These are phyloP conservation scores for Festucalex cinctus DNA, from an alignment of 2,113 vertebrate species.

Conservation along the genomic window DNA sequence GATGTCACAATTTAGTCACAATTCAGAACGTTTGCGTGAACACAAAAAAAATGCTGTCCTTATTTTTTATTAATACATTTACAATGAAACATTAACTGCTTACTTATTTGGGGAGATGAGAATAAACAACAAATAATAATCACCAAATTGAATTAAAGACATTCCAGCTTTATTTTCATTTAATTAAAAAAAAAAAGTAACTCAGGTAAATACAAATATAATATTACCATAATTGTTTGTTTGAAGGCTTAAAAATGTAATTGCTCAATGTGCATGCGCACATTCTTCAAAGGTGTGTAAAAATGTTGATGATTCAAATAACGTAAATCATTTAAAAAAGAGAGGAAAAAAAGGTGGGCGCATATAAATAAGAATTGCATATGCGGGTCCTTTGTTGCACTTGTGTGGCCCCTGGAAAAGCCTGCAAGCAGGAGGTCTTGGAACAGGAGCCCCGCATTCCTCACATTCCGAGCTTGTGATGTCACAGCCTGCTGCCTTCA, in stretches of 20 bases:
- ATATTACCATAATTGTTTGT: not conserved
- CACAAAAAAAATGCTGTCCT: not conserved
- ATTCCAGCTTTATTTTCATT: not conserved
- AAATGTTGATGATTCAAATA: constrained; percentile 48
- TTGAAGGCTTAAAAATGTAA: not conserved
- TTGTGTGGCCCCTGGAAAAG: not conserved
- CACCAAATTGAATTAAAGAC: not conserved
- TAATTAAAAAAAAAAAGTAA: not conserved
- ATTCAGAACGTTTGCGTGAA: not conserved
- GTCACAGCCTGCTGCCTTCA: constrained; percentile 1
- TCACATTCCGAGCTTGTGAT: not conserved
- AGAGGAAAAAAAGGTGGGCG: not conserved
- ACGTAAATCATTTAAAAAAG: constrained; percentile 38
- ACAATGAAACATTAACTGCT: not conserved
- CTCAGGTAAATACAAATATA: not conserved
- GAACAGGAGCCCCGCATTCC: constrained; percentile 1
- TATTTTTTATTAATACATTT: not conserved
- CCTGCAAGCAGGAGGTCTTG: not conserved
- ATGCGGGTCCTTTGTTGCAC: not conserved
- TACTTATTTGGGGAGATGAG: not conserved
- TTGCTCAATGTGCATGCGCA: not conserved
- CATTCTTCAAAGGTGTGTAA: constrained; percentile 10
- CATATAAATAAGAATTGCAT: not conserved
- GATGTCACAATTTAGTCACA: not conserved
- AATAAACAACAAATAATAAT: not conserved